Evolutionary conservation across 2,113 vertebrate species (phyloP), one percentile per base, ranked within the genome.

Genomic region (Pelvicachromis taeniatus): DNA sequence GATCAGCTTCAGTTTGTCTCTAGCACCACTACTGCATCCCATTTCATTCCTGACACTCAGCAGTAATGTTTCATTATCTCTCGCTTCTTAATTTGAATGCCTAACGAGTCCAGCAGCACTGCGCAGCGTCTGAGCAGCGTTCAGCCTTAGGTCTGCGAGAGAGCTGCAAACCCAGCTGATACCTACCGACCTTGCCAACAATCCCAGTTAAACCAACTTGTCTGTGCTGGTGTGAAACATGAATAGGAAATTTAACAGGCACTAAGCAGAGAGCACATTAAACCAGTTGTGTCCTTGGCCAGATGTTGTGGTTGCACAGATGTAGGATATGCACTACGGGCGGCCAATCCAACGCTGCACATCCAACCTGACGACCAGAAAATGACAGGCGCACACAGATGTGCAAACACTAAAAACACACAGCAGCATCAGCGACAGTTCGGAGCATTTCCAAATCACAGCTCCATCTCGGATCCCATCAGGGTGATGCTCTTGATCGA

Each of bases 401-500:
- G 77, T 52, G 58, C 45, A 88, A 55, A 88, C 82, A 80, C 55
- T 77, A 42, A 77, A 77, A 61, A 81, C 81, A 75, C 83, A 48
- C 58, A 50, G 65, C 59, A 48, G 58, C 63, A 68, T 53, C 73
- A 14, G 59, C 33, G 50, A 50, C 33, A 82, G 65, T 31, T 52
- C 53, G 19, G 61, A 88, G 61, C 23, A 61, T 55, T 82, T 88
- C 78, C 84, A 88, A 90, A 86, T 86, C 83, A 55, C 55, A 63
- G 78, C 80, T 78, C 82, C 81, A 70, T 90, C 78, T 86, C 84
- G n/a, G 70, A 87, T 90, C 86, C 85, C 83, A 84, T 87, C 77
- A 80, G 84, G 81, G 87, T 75, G 77, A 85, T 70, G 75, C 80
- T 91, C 87, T 88, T 87, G 88, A 93, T 91, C 38, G 58, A 90